Evolutionary conservation across 2,113 vertebrate genomes (phyloP).

Genomic region (Anolis carolinensis): DNA sequence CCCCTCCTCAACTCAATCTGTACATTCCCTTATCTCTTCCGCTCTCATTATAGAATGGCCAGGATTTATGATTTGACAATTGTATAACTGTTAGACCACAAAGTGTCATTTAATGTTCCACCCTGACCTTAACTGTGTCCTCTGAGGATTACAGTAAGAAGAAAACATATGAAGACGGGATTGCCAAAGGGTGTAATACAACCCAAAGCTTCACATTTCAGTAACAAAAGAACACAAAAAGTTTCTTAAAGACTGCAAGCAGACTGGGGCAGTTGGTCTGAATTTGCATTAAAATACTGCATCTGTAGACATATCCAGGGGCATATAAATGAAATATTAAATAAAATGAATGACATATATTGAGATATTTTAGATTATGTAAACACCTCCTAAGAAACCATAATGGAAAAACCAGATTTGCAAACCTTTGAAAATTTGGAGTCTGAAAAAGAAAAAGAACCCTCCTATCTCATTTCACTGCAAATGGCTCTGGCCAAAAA

Average conservation of each 20-base stretch:
- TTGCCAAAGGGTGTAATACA: constrained; percentile 57
- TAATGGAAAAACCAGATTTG: constrained; percentile 54
- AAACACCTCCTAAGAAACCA: constrained; percentile 33
- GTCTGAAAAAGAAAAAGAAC: too few relatives aligned
- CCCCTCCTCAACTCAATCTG: constrained; percentile 28
- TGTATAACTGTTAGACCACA: constrained; percentile 70
- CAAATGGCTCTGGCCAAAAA: not conserved
- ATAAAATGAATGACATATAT: constrained; percentile 46
- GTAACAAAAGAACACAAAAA: constrained; percentile 32
- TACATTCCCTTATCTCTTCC: constrained; percentile 54
- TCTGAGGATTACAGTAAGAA: constrained; percentile 65
- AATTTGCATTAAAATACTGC: constrained; percentile 44
- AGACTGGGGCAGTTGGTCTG: constrained; percentile 25
- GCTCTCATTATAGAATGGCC: constrained; percentile 64
- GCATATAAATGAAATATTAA: constrained; percentile 41
- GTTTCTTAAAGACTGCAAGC: constrained; percentile 15
- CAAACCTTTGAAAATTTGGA: constrained; percentile 14
- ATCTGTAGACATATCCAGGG: not conserved
- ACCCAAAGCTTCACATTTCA: constrained; percentile 61
- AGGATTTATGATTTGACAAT: constrained; percentile 77
- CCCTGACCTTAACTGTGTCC: constrained; percentile 68
- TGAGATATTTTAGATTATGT: constrained; percentile 47
- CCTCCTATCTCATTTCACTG: not conserved
- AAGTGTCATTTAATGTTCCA: constrained; percentile 70
- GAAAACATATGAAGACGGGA: constrained; percentile 67